A percentile compares a stretch with the other conserved stretches of the same genome.
These are phyloP conservation scores for Nematolebias whitei DNA, from an alignment of 2,113 vertebrate species.

Conservation along the genomic window DNA sequence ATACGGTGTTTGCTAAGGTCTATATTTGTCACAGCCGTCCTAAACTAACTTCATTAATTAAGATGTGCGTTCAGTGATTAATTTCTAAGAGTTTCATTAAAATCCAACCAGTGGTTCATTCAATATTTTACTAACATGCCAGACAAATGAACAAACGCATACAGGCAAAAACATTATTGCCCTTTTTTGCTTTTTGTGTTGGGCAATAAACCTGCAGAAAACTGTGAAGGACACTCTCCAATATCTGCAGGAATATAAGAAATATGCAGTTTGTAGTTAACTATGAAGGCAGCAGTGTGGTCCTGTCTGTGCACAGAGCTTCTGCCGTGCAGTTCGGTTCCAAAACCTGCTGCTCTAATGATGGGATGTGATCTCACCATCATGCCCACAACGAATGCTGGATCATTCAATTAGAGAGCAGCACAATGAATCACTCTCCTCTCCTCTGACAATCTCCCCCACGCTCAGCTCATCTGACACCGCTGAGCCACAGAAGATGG, in stretches of 20 bases:
- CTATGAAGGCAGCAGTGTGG: background rate
- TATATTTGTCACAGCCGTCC: too few relatives aligned
- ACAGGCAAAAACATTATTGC: too few relatives aligned
- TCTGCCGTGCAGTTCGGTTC: slow-evolving; percentile 19
- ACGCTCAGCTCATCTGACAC: slow-evolving; percentile 62
- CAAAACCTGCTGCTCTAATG: slow-evolving; percentile 40
- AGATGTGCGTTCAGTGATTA: too few relatives aligned
- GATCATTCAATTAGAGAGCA: slow-evolving; percentile 69
- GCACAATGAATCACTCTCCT: slow-evolving; percentile 69
- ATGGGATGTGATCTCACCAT: slow-evolving; percentile 62
- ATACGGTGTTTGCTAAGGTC: too few relatives aligned
- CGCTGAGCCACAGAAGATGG: slow-evolving; percentile 41
- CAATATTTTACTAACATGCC: too few relatives aligned
- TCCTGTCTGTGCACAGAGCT: background rate
- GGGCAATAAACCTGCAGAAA: too few relatives aligned
- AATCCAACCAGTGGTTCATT: too few relatives aligned
- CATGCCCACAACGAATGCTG: slow-evolving; percentile 53
- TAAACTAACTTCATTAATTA: too few relatives aligned
- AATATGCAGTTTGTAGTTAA: background rate
- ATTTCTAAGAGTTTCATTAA: too few relatives aligned
- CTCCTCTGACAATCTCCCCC: slow-evolving; percentile 59
- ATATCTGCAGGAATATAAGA: background rate
- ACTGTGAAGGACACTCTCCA: too few relatives aligned
- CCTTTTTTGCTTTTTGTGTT: too few relatives aligned
- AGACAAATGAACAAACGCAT: too few relatives aligned